Base-by-base conservation (phyloP, 2,797 vertebrate genomes). In the Melopsittacus undulatus region DNA sequence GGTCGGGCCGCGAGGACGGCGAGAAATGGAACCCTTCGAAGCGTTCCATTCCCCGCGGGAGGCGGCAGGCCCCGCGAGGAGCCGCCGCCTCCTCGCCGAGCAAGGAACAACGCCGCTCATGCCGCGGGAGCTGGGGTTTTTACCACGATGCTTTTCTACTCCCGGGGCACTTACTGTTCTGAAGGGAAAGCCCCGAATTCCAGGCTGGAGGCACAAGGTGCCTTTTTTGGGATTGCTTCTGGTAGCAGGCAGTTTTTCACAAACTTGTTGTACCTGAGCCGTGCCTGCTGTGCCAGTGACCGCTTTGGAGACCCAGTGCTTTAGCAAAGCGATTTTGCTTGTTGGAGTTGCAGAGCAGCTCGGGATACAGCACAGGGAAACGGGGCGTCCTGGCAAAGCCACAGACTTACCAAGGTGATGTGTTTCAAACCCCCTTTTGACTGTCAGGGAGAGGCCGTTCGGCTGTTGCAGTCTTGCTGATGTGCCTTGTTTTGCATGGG, bases 91-190 rank as follows among this genome's bases (percentile, higher is more conserved):
- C 30, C 46, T 22, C 46, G 27, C 46, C 79, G 38, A 17, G 56
- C 64, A n/a, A 2, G 52, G 67, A 67, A 62, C 73, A 40, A 64
- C 82, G 49, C 46, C 79, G 56, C 83, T 93, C 83, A 48, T 69
- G 34, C 54, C 7, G 34, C 64, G 45, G 57, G 51, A 51, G 7
- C 43, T 96, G 97, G 96, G 97, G 97, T 98, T 43, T 20, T 45
- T 45, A 36, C 24, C n/a, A 7, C 43, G 43, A 1, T 2, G 4
- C 45, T 68, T 69, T 83, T 45, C 62, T 73, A 1, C n/a, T 81
- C 29, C 9, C 22, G 34, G 38, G 2, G 5, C 40, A 23, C 18
- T 8, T 4, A 4, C 2, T 14, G 3, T 36, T 42, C 17, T 36
- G 30, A 36, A 75, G 21, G 36, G n/a, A 17, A 77, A 80, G n/a